Conservation (phyloP, 1,140 invertebrate genomes). For the Calephelis nemesis region DNA sequence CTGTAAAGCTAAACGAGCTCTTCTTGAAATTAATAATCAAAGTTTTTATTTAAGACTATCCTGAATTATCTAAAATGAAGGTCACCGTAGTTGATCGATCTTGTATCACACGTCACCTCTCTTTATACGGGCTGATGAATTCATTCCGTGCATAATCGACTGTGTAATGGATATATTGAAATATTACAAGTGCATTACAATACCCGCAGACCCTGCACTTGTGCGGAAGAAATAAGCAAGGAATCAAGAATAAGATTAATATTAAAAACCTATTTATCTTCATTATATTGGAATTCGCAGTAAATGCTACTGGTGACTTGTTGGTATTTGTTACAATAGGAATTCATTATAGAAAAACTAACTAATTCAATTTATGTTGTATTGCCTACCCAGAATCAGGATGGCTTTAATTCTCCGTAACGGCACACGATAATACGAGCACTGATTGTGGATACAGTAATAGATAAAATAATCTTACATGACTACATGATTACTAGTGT, state of each 20-base stretch:
- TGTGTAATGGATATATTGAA: constrained; percentile 12
- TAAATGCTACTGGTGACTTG: too few species aligned
- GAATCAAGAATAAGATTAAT: constrained; percentile 3
- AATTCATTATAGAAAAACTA: too few species aligned
- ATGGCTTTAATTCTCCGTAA: too few species aligned
- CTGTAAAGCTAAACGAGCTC: too few species aligned
- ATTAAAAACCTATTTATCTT: constrained; percentile 11
- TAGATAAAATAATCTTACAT: too few species aligned
- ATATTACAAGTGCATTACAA: constrained; percentile 6
- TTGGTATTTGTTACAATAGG: too few species aligned
- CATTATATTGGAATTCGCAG: background rate
- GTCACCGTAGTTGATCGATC: background rate
- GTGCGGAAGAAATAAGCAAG: constrained; percentile 3
- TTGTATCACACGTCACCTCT: constrained; percentile 4
- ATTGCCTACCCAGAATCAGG: too few species aligned
- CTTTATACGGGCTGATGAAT: constrained; percentile 7
- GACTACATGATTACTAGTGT: too few species aligned
- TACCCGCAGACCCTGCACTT: background rate
- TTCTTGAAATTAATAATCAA: too few species aligned
- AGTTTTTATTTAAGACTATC: background rate
- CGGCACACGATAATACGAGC: too few species aligned
- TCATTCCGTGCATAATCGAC: constrained; percentile 6
- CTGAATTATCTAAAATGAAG: background rate
- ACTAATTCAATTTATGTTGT: too few species aligned
- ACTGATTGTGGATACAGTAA: too few species aligned